Conservation (phyloP, 2,113 vertebrate species). For the Dasypus novemcinctus region DNA sequence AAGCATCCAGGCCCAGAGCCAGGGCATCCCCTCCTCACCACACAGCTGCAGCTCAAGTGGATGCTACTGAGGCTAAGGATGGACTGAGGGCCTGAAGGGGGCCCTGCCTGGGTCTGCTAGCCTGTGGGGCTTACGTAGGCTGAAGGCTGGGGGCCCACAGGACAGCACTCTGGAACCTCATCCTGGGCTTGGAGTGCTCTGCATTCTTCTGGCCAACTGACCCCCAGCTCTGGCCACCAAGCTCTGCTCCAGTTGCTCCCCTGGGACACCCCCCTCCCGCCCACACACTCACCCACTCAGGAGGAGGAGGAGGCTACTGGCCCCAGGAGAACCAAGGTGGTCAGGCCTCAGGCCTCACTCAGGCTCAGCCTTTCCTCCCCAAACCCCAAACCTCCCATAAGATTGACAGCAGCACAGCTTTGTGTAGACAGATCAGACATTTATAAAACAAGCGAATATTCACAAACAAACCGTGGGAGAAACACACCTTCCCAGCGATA, state of each 20-base stretch:
- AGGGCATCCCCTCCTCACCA: background rate
- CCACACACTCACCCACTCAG: background rate
- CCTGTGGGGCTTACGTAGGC: background rate
- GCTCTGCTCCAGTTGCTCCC: background rate
- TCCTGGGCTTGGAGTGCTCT: background rate
- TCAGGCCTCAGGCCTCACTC: background rate
- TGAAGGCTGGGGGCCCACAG: background rate
- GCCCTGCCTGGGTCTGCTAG: background rate
- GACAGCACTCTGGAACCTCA: background rate
- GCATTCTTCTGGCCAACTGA: background rate
- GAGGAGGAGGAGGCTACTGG: background rate
- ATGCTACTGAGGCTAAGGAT: background rate
- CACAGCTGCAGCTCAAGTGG: background rate
- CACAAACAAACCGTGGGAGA: constrained; percentile 75
- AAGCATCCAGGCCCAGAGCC: background rate
- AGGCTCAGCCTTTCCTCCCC: background rate
- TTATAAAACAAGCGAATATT: constrained; percentile 80
- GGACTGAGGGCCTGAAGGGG: background rate
- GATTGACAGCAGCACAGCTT: constrained; percentile 47
- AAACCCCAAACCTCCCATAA: background rate
- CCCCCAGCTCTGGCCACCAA: background rate
- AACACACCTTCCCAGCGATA: constrained; percentile 69
- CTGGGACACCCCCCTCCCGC: background rate
- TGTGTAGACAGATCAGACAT: constrained; percentile 73
- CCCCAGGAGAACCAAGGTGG: background rate